phyloP scores from a whole-genome alignment of 2,888 invertebrate species.

The Hesperia comma region DNA sequence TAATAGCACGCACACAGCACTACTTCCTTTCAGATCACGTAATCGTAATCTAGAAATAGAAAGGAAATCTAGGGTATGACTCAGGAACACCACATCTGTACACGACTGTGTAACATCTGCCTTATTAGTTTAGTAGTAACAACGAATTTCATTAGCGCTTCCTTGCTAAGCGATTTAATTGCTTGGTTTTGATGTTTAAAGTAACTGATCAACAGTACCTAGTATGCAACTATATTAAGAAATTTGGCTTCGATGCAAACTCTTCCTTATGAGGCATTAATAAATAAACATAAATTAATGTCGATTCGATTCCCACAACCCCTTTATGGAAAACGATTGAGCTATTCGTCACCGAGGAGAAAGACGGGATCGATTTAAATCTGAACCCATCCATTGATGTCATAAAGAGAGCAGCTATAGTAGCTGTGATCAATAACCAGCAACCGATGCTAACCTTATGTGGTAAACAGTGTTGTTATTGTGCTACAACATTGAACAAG shows the following conservation, averaged over 20 bases:
- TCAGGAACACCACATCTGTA: conserved; percentile 12
- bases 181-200: no score
- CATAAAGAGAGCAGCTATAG: conserved; percentile 49
- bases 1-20: conserved; percentile 24
- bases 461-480: conserved; percentile 18
- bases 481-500: conserved; percentile 21
- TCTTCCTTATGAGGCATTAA: conserved; percentile 28
- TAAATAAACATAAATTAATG: conserved; percentile 64
- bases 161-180: no score
- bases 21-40: conserved; percentile 21
- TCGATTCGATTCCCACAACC: conserved; percentile 47
- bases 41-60: conserved; percentile 34
- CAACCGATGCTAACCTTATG: conserved; percentile 44
- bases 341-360: conserved; percentile 65
- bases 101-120: not conserved
- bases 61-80: conserved; percentile 19
- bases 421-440: conserved; percentile 57
- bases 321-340: conserved; percentile 63
- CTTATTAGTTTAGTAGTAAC: no score
- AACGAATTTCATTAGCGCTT: no score
- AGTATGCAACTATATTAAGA: conserved; percentile 4
- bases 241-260: conserved; percentile 18
- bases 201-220: no score
- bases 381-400: conserved; percentile 65
- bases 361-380: conserved; percentile 64